These are phyloP conservation scores for Paradisaea rubra DNA, from an alignment of 2,113 vertebrate species.

Conservation along the genomic window DNA sequence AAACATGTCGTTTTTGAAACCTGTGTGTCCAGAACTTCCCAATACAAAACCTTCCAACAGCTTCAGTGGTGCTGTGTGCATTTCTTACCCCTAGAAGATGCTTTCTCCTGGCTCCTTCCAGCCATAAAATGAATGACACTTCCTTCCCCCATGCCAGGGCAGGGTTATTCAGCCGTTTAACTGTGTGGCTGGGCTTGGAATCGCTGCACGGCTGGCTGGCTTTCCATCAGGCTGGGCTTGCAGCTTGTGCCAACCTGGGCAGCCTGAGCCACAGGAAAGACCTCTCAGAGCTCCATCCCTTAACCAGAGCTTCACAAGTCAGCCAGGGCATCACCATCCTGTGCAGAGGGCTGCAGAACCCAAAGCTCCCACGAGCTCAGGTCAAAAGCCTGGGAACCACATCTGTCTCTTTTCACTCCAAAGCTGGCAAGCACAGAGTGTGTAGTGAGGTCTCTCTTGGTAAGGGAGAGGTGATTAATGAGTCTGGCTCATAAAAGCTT, in stretches of 20 bases:
- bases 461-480: constrained; percentile 24
- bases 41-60: background rate
- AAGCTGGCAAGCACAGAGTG: background rate
- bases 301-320: background rate
- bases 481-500: constrained; percentile 20
- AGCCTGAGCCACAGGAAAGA: background rate
- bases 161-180: background rate
- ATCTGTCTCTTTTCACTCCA: accelerated
- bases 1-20: accelerated
- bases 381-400: background rate
- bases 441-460: background rate
- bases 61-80: background rate
- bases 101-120: background rate
- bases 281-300: background rate
- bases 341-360: background rate
- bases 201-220: accelerated
- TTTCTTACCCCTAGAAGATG: background rate
- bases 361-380: background rate
- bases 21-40: accelerated
- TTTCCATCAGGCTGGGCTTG: background rate
- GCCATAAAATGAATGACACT: background rate
- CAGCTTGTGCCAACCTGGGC: background rate
- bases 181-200: background rate
- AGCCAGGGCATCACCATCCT: background rate
- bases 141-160: background rate